Evolutionary conservation across 64 coral and sea anemone species (phyloP), one percentile per base, ranked within the genome.

Genomic region (Porites lutea): DNA sequence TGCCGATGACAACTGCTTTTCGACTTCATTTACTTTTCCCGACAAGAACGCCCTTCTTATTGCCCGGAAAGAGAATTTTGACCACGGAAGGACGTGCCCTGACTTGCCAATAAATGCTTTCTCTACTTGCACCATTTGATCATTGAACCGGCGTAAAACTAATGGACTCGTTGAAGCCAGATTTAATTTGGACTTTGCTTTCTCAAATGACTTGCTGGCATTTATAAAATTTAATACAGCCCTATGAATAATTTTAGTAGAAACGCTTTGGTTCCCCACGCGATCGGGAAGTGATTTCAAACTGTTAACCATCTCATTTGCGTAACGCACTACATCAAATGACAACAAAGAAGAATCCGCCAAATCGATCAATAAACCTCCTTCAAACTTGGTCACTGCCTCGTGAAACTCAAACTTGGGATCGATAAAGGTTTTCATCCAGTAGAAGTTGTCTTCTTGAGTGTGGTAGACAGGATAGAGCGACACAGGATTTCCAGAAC

Each of bases 401-500:
- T 92, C 86, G 59, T 98, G 96, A 45, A 93, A 89, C 52, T 90
- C 62, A 75, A 92, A 98, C 4, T 87, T 52, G 15, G 96, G 96
- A 52, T 98, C 96, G 48, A 92, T 62, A 43, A 94, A 95, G 45
- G 22, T 95, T 83, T 90, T 90, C 16, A 95, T 74, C 93, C 93
- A 98, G 3, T 95, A 74, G 49, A 89, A 98, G 3, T 90, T 98
- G 16, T 98, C 96, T 13, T 92, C 77, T 59, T 95, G 90, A 2
- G 96, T 74, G 78, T 98, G 96, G 54, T 98, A 98, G 13, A 98
- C 93, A 21, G 96, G 96, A 48, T 95, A 98, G 0, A 55, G 47
- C 3, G 46, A 47, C 19, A 93, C 52, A 13, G 45, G 92, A 45
- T 90, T 91, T 10, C 86, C 73, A 66, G 70, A 54, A 4, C 87